A percentile compares a stretch with the other conserved stretches of the same genome.
Conservation (phyloP, 2,113 vertebrate species). For the Euleptes europaea region DNA sequence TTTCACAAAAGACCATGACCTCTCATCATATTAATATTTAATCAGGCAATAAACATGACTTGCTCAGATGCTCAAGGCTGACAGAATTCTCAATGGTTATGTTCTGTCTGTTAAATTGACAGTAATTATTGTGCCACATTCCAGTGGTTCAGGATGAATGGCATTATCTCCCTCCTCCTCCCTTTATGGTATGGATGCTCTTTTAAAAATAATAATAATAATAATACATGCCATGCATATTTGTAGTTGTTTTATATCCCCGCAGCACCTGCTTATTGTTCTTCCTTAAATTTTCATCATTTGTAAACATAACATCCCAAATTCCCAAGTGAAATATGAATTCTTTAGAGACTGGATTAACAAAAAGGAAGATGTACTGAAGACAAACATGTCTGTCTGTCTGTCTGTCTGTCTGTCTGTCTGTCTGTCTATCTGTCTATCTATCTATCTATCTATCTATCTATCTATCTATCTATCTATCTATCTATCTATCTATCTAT, state of each 20-base stretch:
- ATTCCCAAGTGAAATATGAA: not conserved
- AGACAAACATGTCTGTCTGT: not conserved
- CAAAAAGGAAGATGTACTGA: not conserved
- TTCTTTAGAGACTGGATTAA: not conserved
- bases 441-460: no score
- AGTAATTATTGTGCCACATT: conserved; percentile 39
- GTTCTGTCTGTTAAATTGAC: conserved; percentile 41
- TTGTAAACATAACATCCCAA: not conserved
- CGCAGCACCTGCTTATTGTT: not conserved
- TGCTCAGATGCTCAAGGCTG: conserved; percentile 45
- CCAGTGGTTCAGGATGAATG: not conserved
- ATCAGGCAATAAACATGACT: conserved; percentile 51
- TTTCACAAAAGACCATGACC: conserved; percentile 61
- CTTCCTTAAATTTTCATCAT: not conserved
- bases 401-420: no score
- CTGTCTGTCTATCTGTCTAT: no score
- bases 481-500: no score
- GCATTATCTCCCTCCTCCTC: rapidly evolving
- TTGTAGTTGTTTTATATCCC: not conserved
- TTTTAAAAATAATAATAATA: no score
- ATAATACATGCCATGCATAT: not conserved
- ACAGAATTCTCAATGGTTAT: conserved; percentile 48
- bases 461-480: no score
- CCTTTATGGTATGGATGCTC: not conserved
- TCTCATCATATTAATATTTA: conserved; percentile 68